Conservation (phyloP, 1,140 invertebrate species). For the Atta cephalotes region DNA sequence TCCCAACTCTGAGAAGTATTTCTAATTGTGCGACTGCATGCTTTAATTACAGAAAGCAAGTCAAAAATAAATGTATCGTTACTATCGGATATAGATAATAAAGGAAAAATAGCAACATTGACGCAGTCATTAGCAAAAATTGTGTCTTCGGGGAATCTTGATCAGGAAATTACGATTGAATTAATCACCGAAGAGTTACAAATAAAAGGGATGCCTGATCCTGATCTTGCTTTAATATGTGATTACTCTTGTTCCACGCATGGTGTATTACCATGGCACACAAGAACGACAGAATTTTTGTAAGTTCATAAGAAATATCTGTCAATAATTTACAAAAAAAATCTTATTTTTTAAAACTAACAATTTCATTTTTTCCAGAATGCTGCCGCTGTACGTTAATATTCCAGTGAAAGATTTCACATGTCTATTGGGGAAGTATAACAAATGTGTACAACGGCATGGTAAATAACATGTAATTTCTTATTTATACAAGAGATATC, state of each 20-base stretch:
- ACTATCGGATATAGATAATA: slow-evolving; percentile 86
- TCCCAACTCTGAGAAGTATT: neutral
- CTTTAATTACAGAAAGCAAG: slow-evolving; percentile 71
- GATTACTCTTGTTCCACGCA: slow-evolving; percentile 87
- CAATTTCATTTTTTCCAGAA: slow-evolving; percentile 73
- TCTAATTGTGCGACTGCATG: neutral
- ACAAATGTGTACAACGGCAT: slow-evolving; percentile 89
- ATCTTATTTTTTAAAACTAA: slow-evolving; percentile 46
- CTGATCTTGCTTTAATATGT: slow-evolving; percentile 89
- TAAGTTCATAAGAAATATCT: slow-evolving; percentile 75
- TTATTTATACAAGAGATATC: slow-evolving; percentile 53
- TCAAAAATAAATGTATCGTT: slow-evolving; percentile 85
- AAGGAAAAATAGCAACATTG: slow-evolving; percentile 85
- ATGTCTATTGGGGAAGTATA: slow-evolving; percentile 87
- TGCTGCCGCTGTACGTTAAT: slow-evolving; percentile 86
- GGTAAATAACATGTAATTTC: slow-evolving; percentile 87
- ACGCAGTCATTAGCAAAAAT: slow-evolving; percentile 82
- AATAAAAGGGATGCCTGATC: slow-evolving; percentile 88
- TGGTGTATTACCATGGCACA: slow-evolving; percentile 91
- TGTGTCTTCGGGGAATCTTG: slow-evolving; percentile 76
- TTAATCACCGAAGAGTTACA: slow-evolving; percentile 86
- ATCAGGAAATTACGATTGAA: slow-evolving; percentile 83
- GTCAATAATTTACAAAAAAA: neutral
- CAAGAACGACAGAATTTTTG: slow-evolving; percentile 90
- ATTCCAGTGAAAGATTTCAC: slow-evolving; percentile 87